Base-by-base conservation (phyloP, 2,113 vertebrate genomes). In the Cathartes aura region DNA sequence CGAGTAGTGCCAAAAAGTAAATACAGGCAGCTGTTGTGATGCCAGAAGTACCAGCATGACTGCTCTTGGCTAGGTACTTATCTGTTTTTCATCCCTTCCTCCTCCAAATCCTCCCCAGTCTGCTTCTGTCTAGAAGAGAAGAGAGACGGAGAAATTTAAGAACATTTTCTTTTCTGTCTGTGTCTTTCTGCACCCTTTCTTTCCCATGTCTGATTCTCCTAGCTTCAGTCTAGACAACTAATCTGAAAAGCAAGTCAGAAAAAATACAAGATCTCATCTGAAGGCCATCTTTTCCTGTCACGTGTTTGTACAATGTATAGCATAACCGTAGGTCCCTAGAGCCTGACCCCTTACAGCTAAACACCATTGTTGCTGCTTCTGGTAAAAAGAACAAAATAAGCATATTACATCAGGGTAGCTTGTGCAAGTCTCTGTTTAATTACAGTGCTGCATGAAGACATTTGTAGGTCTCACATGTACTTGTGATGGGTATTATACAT, bases 401-500 rank as follows among this genome's bases (percentile, higher is more conserved):
- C 73, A 72, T 36, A 29, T 0, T 11, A 91, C 83, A 76, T 59
- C 89, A 17, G 64, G 50, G 70, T 32, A 87, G 60, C 89, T 95
- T 94, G 73, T 96, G 94, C 75, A 96, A 90, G 84, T 97, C 81
- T 91, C 83, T 91, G 1, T 96, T 96, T 96, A 97, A 96, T 96
- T 19, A 91, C 94, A 97, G 91, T 52, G 87, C 87, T 79, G 89
- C 87, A 52, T 82, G 96, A 40, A 55, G 89, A 96, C 96, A 94
- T 85, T 73, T 45, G 53, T 71, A 76, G 93, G 84, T 87, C 87
- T 56, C 89, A 63, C 73, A 79, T 2, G 52, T 36, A 74, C 47
- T 81, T 59, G 66, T 36, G 75, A 71, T 47, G 92, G 64, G 55
- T 59, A 48, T 93, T 64, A 21, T 89, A 97, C 95, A 93, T 93